A percentile compares a stretch with the other conserved stretches of the same genome.
phyloP scores from a whole-genome alignment of 2,797 vertebrate genomes.

The Scleropages formosus region DNA sequence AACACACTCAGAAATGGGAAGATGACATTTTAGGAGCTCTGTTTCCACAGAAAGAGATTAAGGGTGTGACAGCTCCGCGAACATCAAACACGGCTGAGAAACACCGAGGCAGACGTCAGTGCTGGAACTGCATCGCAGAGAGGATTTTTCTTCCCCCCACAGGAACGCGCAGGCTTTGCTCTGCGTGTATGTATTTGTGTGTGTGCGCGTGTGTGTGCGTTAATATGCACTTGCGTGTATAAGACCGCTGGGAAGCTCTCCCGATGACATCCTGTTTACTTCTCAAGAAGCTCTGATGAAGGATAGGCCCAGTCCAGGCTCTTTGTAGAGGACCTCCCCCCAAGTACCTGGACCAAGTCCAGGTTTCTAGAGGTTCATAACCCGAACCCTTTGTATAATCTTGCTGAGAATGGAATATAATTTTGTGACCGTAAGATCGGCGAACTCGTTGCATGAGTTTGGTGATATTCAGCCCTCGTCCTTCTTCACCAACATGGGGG shows the following conservation, averaged over 20 bases:
- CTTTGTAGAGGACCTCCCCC: no score
- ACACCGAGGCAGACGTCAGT: background rate
- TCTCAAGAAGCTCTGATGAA: no score
- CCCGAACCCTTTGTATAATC: background rate
- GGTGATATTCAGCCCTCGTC: background rate
- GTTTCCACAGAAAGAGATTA: constrained; percentile 38
- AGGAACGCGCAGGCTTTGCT: background rate
- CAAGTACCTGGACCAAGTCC: no score
- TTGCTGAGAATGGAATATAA: no score
- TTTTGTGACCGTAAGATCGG: background rate
- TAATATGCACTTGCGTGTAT: background rate
- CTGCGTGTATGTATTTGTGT: background rate
- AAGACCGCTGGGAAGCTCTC: background rate
- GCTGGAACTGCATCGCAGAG: background rate
- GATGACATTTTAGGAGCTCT: constrained; percentile 41
- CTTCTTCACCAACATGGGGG: no score
- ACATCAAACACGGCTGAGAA: constrained; percentile 29
- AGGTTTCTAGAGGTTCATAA: background rate
- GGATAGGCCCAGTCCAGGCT: no score
- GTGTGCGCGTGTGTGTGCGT: background rate
- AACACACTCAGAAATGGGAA: constrained; percentile 41
- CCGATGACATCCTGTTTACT: background rate
- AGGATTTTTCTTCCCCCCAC: background rate
- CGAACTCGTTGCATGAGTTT: background rate
- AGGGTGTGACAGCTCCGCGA: constrained; percentile 37